Base-by-base conservation (phyloP, 2,797 vertebrate species). In the Scomberomorus guttatus region DNA sequence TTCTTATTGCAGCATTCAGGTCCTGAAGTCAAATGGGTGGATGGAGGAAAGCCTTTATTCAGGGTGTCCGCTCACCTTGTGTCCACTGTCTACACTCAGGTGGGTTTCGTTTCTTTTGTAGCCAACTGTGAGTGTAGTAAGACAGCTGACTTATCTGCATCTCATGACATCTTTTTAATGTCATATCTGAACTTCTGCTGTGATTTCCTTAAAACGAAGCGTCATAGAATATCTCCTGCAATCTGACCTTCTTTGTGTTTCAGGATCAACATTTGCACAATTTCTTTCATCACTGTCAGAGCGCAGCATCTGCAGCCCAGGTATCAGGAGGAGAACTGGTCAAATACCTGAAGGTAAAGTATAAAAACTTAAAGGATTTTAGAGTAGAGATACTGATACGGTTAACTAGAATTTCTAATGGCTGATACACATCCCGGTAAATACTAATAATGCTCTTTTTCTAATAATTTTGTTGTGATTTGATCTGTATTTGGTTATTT, bases 241-340 rank as follows among this genome's bases (percentile, higher is more conserved):
- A 39, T 55, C 7, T 59, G 68, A 48, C 1, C 0, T 3, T 37
- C 8, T 81, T 20, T 83, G 5, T 81, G 58, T 82, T 76, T 46
- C 83, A 99, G 98, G 98, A 99, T 93, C 98, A 98, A 82, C 98
- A 99, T 90, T 95, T 99, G 89, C 97, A 99, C 94, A 99, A 99
- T 90, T 99, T 99, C 91, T 99, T 99, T 90, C 95, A 98, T 80
- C 98, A 98, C 93, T 98, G 96, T 93, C 97, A 99, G 91, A 96
- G 93, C 93, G 94, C 93, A 0, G 94, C 96, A 42, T 96, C 95
- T 1, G 94, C 94, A 72, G 93, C 93, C 20, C 96, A 94, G 79
- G 94, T 93, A 44, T 91, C 96, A 57, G 98, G 96, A 88, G 96
- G 93, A 66, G 97, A 98, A 55, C 96, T 99, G 82, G 97, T 99